Evolutionary conservation across 2,888 invertebrate species (phyloP).

Genomic region (Plebejus anna): DNA sequence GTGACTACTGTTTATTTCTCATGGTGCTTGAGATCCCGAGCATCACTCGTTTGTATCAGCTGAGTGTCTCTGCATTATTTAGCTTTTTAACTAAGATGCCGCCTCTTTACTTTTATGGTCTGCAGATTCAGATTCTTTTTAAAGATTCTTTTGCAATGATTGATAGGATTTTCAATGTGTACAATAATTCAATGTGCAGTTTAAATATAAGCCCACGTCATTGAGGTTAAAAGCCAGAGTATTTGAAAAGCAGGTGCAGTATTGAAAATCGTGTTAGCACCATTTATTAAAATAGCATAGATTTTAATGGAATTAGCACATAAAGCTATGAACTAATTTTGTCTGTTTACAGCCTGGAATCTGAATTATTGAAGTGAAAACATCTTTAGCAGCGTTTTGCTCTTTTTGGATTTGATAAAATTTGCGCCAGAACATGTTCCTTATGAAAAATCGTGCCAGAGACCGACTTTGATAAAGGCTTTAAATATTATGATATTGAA

Average conservation of each 20-base stretch:
- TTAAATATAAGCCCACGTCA: background rate
- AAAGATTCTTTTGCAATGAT: background rate
- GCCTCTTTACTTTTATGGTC: background rate
- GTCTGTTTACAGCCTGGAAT: background rate
- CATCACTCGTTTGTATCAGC: too few relatives aligned
- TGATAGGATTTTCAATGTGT: slow-evolving; percentile 11
- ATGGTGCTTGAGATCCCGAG: too few relatives aligned
- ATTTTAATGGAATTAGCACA: background rate
- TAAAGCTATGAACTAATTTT: background rate
- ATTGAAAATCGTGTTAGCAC: too few relatives aligned
- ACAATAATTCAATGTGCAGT: background rate
- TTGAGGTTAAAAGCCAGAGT: background rate
- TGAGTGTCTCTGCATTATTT: background rate
- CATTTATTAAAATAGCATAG: too few relatives aligned
- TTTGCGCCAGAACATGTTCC: background rate
- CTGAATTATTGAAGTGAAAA: background rate
- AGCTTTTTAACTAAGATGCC: background rate
- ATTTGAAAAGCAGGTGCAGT: background rate
- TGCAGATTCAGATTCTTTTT: slow-evolving; percentile 37
- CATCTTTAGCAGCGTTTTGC: background rate
- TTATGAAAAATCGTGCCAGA: too few relatives aligned
- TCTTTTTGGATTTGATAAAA: background rate
- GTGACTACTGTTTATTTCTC: too few relatives aligned
- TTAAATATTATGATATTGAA: too few relatives aligned
- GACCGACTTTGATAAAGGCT: too few relatives aligned